phyloP scores from a whole-genome alignment of 2,888 invertebrate genomes.

The Hesperia comma region DNA sequence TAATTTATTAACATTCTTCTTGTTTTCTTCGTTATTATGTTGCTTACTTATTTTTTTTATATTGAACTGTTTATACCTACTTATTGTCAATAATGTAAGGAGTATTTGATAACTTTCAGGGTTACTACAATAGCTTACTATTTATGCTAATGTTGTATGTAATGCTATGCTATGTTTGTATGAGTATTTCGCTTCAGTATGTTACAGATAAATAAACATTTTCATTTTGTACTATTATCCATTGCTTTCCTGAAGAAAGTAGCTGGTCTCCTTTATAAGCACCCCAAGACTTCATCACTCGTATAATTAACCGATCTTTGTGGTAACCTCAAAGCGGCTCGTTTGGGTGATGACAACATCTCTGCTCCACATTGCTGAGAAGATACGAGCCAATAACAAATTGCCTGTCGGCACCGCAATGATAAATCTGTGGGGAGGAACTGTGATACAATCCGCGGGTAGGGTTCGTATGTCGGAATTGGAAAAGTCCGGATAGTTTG shows the following conservation, averaged over 20 bases:
- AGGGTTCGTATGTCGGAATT: too few relatives aligned
- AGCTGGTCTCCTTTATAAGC: too few relatives aligned
- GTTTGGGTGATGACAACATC: conserved; percentile 35
- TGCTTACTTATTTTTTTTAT: neutral
- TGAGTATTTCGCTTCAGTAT: too few relatives aligned
- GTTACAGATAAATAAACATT: too few relatives aligned
- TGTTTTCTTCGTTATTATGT: conserved; percentile 5
- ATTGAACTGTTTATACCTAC: neutral
- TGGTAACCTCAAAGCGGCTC: conserved; percentile 27
- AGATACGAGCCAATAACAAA: conserved; percentile 35
- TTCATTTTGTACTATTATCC: too few relatives aligned
- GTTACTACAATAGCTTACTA: neutral
- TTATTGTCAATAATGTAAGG: neutral
- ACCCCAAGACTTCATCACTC: neutral
- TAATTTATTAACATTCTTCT: conserved; percentile 16
- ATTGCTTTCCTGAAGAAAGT: too few relatives aligned
- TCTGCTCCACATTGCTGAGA: conserved; percentile 27
- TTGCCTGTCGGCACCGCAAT: conserved; percentile 35
- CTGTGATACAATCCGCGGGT: conserved; percentile 29
- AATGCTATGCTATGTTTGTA: too few relatives aligned
- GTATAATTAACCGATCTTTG: conserved; percentile 26
- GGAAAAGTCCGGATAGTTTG: too few relatives aligned
- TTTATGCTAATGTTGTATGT: too few relatives aligned
- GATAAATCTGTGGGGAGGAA: conserved; percentile 31
- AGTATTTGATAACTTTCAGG: too few relatives aligned